A percentile compares a stretch with the other conserved stretches of the same genome.
These are phyloP conservation scores for Leptobrachium ailaonicum DNA, from an alignment of 2,113 vertebrate species.

Conservation along the genomic window DNA sequence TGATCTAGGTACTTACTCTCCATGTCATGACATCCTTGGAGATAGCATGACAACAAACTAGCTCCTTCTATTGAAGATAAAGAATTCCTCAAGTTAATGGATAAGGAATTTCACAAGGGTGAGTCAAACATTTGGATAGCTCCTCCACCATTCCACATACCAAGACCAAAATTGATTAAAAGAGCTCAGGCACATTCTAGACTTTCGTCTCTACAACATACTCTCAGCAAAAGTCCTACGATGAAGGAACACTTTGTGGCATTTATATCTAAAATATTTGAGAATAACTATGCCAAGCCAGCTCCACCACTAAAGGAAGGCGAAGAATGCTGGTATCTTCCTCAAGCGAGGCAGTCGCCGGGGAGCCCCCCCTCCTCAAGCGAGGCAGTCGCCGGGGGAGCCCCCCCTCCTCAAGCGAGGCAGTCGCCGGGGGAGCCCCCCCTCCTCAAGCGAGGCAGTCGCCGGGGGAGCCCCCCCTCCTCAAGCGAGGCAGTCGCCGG, in stretches of 20 bases:
- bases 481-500: no score
- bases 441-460: no score
- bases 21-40: background rate
- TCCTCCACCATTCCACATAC: background rate
- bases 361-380: no score
- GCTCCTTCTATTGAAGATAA: slow-evolving; percentile 1
- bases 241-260: no score
- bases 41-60: background rate
- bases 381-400: no score
- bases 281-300: background rate
- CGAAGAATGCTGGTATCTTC: no score
- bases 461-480: no score
- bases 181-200: background rate
- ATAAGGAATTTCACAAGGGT: background rate
- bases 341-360: no score
- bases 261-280: slow-evolving; percentile 3
- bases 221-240: background rate
- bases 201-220: no score
- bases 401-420: no score
- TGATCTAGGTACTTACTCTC: background rate
- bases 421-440: no score
- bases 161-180: background rate
- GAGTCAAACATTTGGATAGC: background rate
- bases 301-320: background rate
- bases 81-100: slow-evolving; percentile 7